Base-by-base conservation (phyloP, 2,113 vertebrate genomes). In the Onychostoma macrolepis region DNA sequence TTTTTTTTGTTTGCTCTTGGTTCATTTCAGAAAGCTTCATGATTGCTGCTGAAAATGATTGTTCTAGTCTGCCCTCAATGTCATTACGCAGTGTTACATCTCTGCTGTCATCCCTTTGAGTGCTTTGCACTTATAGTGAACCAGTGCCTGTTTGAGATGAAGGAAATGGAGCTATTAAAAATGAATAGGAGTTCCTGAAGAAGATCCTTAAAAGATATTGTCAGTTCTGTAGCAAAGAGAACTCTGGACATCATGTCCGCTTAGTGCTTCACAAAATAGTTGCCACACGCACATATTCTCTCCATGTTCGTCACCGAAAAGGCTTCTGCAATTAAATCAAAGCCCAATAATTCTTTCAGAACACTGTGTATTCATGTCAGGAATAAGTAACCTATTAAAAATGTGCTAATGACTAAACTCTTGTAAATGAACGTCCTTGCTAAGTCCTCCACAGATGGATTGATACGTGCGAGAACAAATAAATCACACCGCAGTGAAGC, bases 131-230 rank as follows among this genome's bases (percentile, higher is more conserved):
- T 67, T 56, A 50, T 58, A 50, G 58, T 86, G 79, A 83, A 65
- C 38, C 26, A 65, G 19, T 50, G 48, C 78, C 4, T 21, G 17
- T n/a, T 71, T 79, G 61, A 79, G 84, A 83, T 88, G 63, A 38
- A 83, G 80, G 36, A 84, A 84, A 87, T 84, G 33, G 86, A 79
- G 53, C 80, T 89, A 89, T 89, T 84, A 85, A 88, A 89, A 89
- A 80, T 84, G 17, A 86, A 78, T 87, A 58, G 41, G 61, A 71
- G 28, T 56, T 84, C 45, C 53, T 84, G 67, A 61, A 72, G 75
- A 75, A 41, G 43, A 75, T 75, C 28, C 50, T 75, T 74, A 58
- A 80, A 83, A 80, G 26, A 50, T 67, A 61, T 67, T 67, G 81
- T 63, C 30, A 86, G 19, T 45, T 30, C 43, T 48, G 69, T 58